Percentiles rank a stretch among this genome's conserved stretches.
Evolutionary conservation across 1,140 invertebrate genomes (phyloP).

Genomic region (Periplaneta americana): DNA sequence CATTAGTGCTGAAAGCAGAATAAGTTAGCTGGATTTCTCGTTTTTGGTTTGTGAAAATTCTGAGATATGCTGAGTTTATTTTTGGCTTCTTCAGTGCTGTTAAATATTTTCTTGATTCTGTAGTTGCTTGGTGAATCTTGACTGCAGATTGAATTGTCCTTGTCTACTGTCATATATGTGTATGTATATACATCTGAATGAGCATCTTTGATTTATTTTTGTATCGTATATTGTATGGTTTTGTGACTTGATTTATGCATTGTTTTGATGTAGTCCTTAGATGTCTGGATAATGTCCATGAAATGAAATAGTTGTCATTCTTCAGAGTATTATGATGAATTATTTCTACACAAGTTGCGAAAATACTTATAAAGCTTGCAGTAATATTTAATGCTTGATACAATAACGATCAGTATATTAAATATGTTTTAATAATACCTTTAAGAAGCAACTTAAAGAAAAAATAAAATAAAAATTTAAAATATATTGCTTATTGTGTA

Average conservation of each 20-base stretch:
- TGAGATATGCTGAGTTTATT: background rate
- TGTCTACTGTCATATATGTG: background rate
- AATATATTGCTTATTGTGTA: no score
- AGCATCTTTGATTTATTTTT: background rate
- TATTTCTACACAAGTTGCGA: no score
- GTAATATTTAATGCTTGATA: no score
- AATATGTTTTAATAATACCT: no score
- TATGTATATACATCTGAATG: background rate
- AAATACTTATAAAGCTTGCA: no score
- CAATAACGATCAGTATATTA: no score
- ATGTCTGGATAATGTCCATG: background rate
- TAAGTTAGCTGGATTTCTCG: background rate
- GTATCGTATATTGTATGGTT: background rate
- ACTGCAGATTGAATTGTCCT: background rate
- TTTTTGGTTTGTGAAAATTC: background rate
- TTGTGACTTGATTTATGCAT: background rate
- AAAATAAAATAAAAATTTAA: no score
- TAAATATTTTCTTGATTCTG: background rate
- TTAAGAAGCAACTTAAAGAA: no score
- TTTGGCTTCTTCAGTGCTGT: background rate
- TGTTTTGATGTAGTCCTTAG: background rate
- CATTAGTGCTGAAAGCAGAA: background rate
- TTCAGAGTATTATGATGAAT: no score
- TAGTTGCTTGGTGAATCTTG: background rate
- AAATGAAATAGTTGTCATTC: no score